Evolutionary conservation across 2,797 vertebrate genomes (phyloP), one percentile per base, ranked within the genome.

Genomic region (Octomys mimax): DNA sequence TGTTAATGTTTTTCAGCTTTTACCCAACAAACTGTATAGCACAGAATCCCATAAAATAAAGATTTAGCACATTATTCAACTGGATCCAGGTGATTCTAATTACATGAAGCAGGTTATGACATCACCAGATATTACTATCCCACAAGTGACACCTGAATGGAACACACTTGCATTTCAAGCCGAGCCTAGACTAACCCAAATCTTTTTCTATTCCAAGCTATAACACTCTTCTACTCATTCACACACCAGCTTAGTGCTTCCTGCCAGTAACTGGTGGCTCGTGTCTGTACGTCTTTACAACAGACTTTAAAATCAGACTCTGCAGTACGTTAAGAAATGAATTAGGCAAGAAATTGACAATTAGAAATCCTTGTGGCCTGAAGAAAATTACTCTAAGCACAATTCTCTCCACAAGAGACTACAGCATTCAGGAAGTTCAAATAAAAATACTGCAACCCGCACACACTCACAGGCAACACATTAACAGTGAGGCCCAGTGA

Each of bases 281-380:
- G 52, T 77, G 62, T 28, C 49, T 59, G 6, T 4, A 14, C 1
- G 66, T 5, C 54, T 94, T 90, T 91, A 24, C 31, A 89, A 62
- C 9, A 92, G 13, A 80, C 24, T 84, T 88, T 54, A 75, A 86
- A 92, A 42, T 49, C 36, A 39, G 66, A 89, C 83, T 89, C 73
- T 28, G 16, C 31, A 54, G n/a, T 36, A 87, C 21, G 1, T 18
- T 86, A 24, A 24, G 33, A 90, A 94, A 93, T 70, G 33, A 87
- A 83, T 92, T 33, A 91, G 36, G 28, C 16, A 96, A 79, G 68
- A 93, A 79, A 61, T 4, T 71, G 24, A 75, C 62, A 78, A 84
- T 24, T 85, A 70, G 31, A 92, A 81, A 81, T 4, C 4, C 11
- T 62, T 91, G 83, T 22, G 57, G n/a, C 26, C 70, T 70, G 46